Conservation (phyloP, 2,797 vertebrate genomes). For the Pseudocheirus occidentalis region DNA sequence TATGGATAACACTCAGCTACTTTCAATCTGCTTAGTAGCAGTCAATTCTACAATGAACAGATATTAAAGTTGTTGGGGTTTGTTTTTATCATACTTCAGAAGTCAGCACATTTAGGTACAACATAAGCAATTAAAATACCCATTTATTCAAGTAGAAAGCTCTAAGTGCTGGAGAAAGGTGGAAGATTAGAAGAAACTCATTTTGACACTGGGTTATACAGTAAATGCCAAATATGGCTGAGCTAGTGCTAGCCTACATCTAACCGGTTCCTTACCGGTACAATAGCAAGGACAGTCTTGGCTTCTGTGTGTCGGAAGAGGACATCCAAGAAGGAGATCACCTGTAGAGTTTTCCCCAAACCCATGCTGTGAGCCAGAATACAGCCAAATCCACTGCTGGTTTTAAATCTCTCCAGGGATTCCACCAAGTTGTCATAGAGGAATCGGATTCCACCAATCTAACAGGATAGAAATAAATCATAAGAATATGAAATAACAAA, state of each 20-base stretch:
- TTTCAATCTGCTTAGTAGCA: background rate
- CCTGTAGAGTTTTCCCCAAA: slow-evolving; percentile 97
- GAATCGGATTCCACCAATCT: slow-evolving; percentile 99
- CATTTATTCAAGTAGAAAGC: background rate
- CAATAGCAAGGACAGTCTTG: slow-evolving; percentile 97
- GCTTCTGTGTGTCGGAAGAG: slow-evolving; percentile 95
- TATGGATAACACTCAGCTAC: background rate
- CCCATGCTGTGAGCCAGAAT: slow-evolving; percentile 99
- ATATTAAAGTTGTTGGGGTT: background rate
- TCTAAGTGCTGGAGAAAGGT: background rate
- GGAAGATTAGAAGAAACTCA: background rate
- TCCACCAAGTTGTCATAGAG: slow-evolving; percentile 98
- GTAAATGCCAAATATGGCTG: background rate
- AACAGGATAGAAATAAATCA: slow-evolving; percentile 49
- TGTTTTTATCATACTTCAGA: background rate
- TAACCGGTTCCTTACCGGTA: slow-evolving; percentile 90
- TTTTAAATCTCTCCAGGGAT: slow-evolving; percentile 95
- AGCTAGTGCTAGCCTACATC: slow-evolving; percentile 27
- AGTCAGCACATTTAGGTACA: background rate
- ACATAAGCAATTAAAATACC: background rate
- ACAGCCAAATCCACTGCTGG: slow-evolving; percentile 97
- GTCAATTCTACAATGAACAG: background rate
- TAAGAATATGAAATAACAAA: slow-evolving; percentile 42
- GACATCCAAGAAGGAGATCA: slow-evolving; percentile 98
- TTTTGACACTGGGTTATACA: background rate